Conservation (phyloP, 2,113 vertebrate genomes). For the Psilopsiagon aurifrons region DNA sequence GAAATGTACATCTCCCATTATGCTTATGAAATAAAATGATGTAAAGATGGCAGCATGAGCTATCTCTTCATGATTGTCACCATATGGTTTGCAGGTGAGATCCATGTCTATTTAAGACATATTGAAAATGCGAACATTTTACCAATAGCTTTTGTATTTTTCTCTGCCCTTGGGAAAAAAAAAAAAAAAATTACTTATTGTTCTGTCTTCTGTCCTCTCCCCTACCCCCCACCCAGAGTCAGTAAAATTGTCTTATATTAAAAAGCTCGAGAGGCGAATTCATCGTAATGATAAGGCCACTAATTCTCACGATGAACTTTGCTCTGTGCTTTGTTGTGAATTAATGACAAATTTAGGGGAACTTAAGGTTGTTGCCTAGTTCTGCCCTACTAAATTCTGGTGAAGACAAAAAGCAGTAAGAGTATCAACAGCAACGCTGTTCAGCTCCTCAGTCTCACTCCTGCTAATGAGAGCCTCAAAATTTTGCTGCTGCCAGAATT, state of each 20-base stretch:
- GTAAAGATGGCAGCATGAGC: background rate
- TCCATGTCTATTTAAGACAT: background rate
- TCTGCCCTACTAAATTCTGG: background rate
- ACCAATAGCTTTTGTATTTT: background rate
- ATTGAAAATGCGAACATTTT: background rate
- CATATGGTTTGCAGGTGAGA: background rate
- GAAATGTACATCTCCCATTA: background rate
- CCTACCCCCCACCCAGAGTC: background rate
- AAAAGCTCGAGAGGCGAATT: background rate
- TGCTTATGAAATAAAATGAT: background rate
- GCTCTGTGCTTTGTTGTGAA: background rate
- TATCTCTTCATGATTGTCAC: background rate
- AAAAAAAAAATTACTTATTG: background rate
- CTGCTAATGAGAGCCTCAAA: background rate
- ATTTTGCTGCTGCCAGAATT: background rate
- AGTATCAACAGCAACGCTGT: background rate
- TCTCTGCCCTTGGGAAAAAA: background rate
- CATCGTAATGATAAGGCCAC: background rate
- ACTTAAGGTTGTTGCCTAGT: background rate
- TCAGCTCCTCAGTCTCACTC: background rate
- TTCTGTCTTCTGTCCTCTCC: background rate
- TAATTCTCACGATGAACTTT: background rate
- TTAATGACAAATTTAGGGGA: background rate
- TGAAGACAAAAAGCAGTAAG: background rate
- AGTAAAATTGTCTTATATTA: background rate